Evolutionary conservation across 2,797 vertebrate species (phyloP).

Genomic region (Phrynocephalus forsythii): DNA sequence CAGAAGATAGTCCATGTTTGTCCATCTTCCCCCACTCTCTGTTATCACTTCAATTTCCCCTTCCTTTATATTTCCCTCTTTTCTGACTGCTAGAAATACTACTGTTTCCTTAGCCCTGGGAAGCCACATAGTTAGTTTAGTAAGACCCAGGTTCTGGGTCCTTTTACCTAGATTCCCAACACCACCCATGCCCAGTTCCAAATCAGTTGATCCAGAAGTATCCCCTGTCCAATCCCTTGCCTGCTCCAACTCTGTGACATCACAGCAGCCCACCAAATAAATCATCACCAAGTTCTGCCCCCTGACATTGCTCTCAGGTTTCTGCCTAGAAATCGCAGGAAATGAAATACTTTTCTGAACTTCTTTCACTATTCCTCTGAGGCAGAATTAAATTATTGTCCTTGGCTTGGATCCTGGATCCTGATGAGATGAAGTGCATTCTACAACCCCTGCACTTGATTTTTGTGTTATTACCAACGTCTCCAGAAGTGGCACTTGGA

Average conservation of each 20-base stretch:
- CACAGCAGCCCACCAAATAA: not conserved
- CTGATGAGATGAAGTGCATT: not conserved
- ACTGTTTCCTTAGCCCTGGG: no score
- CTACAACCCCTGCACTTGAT: not conserved
- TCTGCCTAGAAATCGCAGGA: not conserved
- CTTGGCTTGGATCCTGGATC: not conserved
- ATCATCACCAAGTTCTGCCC: not conserved
- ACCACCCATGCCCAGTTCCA: no score
- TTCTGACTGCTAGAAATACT: no score
- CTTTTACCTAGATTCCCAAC: not conserved
- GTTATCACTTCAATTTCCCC: not conserved
- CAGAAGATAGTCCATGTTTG: no score
- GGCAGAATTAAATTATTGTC: not conserved
- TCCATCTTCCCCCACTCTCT: not conserved
- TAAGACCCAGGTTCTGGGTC: no score
- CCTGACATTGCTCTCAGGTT: not conserved
- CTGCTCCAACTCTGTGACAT: no score
- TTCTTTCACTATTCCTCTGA: not conserved
- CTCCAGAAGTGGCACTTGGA: not conserved
- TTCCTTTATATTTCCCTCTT: not conserved
- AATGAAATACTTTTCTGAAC: not conserved
- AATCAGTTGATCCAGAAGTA: no score
- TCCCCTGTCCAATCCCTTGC: not conserved
- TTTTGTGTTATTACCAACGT: slow-evolving; percentile 5
- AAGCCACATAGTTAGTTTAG: no score